A percentile compares a stretch with the other conserved stretches of the same genome.
Evolutionary conservation across 1,140 invertebrate genomes (phyloP).

Genomic region (Drosophila ironensis): DNA sequence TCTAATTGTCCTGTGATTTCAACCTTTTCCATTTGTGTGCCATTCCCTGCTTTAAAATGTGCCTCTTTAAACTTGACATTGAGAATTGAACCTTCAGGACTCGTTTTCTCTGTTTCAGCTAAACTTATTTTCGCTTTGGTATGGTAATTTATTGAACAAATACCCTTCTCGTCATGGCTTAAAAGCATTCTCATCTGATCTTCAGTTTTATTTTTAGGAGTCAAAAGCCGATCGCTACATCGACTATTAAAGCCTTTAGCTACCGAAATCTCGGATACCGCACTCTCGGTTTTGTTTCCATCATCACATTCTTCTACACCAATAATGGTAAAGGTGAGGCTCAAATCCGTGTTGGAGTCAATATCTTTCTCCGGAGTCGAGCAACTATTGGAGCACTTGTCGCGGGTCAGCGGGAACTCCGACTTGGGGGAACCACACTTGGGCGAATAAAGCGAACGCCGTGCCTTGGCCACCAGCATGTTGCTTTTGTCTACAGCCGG

Average conservation of each 20-base stretch:
- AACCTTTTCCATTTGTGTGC: too few species aligned
- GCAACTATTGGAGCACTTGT: neutral
- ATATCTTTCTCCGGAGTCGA: conserved; percentile 19
- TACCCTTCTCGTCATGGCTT: too few species aligned
- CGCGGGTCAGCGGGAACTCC: neutral
- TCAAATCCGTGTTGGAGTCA: conserved; percentile 27
- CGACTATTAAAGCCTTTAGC: neutral
- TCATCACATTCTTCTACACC: conserved; percentile 7
- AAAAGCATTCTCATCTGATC: too few species aligned
- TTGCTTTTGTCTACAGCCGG: conserved; percentile 33
- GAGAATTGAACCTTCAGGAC: too few species aligned
- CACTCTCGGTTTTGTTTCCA: neutral
- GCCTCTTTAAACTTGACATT: too few species aligned
- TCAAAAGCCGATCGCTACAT: neutral
- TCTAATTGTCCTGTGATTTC: too few species aligned
- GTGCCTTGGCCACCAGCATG: conserved; percentile 55
- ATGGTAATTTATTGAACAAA: too few species aligned
- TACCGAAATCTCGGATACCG: too few species aligned
- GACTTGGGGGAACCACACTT: conserved; percentile 19
- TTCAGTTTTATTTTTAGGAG: too few species aligned
- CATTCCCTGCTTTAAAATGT: too few species aligned
- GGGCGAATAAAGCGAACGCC: conserved; percentile 55
- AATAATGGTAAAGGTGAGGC: conserved; percentile 52
- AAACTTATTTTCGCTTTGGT: too few species aligned
- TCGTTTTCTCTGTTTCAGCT: too few species aligned